These are phyloP conservation scores for Hemitrygon akajei DNA, from an alignment of 2,797 vertebrate species.

Conservation along the genomic window DNA sequence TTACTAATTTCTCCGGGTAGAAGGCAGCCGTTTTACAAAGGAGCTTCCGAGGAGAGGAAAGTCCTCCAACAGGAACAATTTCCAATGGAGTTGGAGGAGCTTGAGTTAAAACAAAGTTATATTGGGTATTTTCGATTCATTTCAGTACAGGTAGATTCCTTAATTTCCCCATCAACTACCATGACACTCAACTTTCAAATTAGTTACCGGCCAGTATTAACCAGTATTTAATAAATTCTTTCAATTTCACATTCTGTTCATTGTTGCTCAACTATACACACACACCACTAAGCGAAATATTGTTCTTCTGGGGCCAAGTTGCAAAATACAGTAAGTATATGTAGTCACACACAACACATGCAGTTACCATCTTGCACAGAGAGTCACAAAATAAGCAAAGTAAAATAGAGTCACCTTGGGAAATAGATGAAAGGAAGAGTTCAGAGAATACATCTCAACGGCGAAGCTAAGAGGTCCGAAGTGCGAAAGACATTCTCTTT, in stretches of 20 bases:
- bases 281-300: too few species aligned
- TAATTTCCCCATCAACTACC: background rate
- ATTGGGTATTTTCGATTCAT: background rate
- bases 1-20: background rate
- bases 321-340: background rate
- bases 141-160: background rate
- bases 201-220: too few species aligned
- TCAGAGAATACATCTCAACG: too few species aligned
- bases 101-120: background rate
- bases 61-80: background rate
- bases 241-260: too few species aligned
- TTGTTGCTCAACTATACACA: background rate
- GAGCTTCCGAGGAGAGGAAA: background rate
- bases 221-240: background rate
- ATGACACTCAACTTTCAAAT: background rate
- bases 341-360: background rate
- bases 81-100: too few species aligned
- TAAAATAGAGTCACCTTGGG: too few species aligned
- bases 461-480: too few species aligned
- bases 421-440: too few species aligned
- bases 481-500: too few species aligned
- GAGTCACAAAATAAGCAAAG: background rate
- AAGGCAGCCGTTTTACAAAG: background rate
- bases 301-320: background rate
- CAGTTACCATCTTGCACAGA: background rate